A percentile compares a stretch with the other conserved stretches of the same genome.
These are phyloP conservation scores for Hemistola chrysoprasaria DNA, from an alignment of 2,888 invertebrate species.

Conservation along the genomic window DNA sequence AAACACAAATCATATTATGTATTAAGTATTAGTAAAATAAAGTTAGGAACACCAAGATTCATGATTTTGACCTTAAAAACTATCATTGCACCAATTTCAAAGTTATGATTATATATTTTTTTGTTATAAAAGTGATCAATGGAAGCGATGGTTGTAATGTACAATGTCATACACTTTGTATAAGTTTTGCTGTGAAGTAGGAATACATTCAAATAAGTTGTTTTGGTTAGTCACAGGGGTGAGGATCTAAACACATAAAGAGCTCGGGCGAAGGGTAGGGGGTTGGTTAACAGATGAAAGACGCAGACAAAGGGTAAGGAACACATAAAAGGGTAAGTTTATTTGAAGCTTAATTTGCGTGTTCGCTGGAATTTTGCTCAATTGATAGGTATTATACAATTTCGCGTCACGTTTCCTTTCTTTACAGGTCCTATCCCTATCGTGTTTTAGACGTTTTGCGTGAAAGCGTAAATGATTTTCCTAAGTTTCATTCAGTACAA, in stretches of 20 bases:
- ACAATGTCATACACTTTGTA: conserved; percentile 71
- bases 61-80: conserved; percentile 25
- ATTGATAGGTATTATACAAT: conserved; percentile 63
- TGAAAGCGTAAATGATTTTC: conserved; percentile 83
- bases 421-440: conserved; percentile 72
- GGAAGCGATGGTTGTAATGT: conserved; percentile 78
- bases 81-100: conserved; percentile 76
- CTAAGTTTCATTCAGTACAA: conserved; percentile 75
- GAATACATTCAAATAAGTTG: conserved; percentile 75
- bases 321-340: conserved; percentile 83
- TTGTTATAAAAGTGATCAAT: conserved; percentile 61
- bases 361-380: conserved; percentile 79
- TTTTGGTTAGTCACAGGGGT: conserved; percentile 79
- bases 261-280: conserved; percentile 78
- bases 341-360: conserved; percentile 82
- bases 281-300: conserved; percentile 87
- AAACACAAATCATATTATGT: too few relatives aligned
- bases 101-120: conserved; percentile 37
- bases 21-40: not conserved
- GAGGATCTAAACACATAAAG: conserved; percentile 82
- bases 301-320: conserved; percentile 90
- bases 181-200: conserved; percentile 69
- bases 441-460: conserved; percentile 79
- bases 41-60: conserved; percentile 1
- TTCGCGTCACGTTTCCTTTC: conserved; percentile 72